Evolutionary conservation across 2,888 invertebrate species (phyloP), one percentile per base, ranked within the genome.

Genomic region (Eupithecia subumbrata): DNA sequence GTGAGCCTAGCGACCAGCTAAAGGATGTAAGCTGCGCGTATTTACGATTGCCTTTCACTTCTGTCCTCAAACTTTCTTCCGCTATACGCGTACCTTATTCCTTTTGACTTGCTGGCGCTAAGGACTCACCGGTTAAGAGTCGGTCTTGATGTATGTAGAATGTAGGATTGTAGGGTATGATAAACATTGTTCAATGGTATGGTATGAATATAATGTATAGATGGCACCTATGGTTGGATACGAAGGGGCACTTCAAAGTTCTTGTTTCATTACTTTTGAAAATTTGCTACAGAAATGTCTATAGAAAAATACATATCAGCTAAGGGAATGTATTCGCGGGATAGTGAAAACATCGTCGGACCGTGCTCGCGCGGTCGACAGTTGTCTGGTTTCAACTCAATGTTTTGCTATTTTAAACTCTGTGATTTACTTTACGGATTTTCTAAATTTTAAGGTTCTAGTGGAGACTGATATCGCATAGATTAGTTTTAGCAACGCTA

Each of bases 401-500:
- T 92, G 86, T 91, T 93, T 94, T 93, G 95, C 95, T 91, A 87
- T 91, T 94, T 92, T 90, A 89, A 90, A 92, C 91, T 93, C 94
- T 95, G 95, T 94, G 94, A 95, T 94, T 95, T 93, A 92, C 90
- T 92, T 94, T 94, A 93, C 90, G 92, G 90, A 92, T 92, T 92
- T 91, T 94, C 93, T 94, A 94, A 94, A 95, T 93, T 94, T 86
- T 95, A 95, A 94, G 95, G 88, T 92, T 93, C 91, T 94, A 94
- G 92, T 93, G 94, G 95, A 95, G 95, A 95, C 95, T 95, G 95
- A 95, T 94, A 94, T 90, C 91, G 93, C 94, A 90, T 95, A 95
- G 94, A 93, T 93, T 94, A 94, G 94, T 93, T 94, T 94, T 95
- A 95, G 94, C 94, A 89, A 91, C 93, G 95, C 94, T 95, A 95